Conservation (phyloP, 2,888 invertebrate species). For the Drosophila paracracens region DNA sequence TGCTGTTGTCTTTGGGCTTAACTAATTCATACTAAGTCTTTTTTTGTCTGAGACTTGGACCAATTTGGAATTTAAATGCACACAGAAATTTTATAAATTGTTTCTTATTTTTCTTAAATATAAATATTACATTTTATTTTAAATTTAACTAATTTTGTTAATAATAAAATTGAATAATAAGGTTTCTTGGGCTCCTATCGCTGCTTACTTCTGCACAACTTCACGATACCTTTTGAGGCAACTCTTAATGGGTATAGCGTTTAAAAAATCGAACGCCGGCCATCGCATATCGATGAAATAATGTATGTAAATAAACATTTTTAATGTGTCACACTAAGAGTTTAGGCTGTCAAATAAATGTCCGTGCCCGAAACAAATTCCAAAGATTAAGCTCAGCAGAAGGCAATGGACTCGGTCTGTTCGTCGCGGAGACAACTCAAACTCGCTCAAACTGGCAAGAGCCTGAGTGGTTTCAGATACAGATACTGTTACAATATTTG, state of each 20-base stretch:
- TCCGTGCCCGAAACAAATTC: conserved; percentile 49
- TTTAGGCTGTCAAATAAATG: conserved; percentile 75
- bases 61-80: background rate
- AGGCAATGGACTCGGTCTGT: conserved; percentile 30
- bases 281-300: conserved; percentile 56
- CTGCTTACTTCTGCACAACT: background rate
- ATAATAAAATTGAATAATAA: background rate
- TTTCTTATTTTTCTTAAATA: background rate
- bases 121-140: background rate
- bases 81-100: background rate
- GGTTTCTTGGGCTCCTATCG: background rate
- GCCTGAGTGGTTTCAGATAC: conserved; percentile 21
- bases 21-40: no score
- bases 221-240: no score
- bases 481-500: conserved; percentile 42
- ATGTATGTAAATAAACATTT: conserved; percentile 51
- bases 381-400: conserved; percentile 59
- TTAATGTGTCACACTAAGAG: conserved; percentile 74
- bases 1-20: no score
- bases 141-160: background rate
- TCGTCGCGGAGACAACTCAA: background rate
- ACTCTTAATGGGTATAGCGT: background rate
- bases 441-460: conserved; percentile 13
- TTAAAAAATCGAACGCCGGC: background rate
- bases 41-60: background rate